A percentile compares a stretch with the other conserved stretches of the same genome.
Conservation (phyloP, 2,113 vertebrate species). For the Phrynosoma platyrhinos region DNA sequence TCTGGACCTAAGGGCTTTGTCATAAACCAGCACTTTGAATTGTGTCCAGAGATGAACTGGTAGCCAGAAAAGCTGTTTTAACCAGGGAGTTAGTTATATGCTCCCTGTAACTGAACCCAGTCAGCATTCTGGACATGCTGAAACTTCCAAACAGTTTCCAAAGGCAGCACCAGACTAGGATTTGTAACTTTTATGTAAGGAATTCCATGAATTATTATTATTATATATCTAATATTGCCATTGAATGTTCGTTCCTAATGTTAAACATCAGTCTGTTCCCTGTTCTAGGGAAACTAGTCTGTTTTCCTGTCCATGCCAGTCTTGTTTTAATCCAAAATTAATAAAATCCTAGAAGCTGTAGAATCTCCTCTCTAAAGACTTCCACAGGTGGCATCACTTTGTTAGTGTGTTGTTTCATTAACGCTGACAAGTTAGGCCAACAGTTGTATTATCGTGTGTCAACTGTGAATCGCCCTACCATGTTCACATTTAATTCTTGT, state of each 20-base stretch:
- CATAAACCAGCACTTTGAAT: no score
- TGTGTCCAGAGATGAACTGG: no score
- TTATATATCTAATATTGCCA: neutral
- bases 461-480: conserved; percentile 81
- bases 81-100: no score
- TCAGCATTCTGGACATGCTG: no score
- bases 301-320: neutral
- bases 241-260: neutral
- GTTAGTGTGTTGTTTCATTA: conserved; percentile 77
- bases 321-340: conserved; percentile 4
- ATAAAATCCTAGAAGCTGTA: neutral
- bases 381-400: conserved; percentile 72
- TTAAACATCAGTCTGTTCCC: neutral
- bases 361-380: conserved; percentile 35
- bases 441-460: conserved; percentile 78
- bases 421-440: conserved; percentile 78
- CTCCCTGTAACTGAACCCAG: no score
- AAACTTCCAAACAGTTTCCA: no score
- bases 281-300: neutral
- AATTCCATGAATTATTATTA: neutral
- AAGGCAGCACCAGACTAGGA: neutral
- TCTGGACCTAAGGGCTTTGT: no score
- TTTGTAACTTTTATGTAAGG: conserved; percentile 1
- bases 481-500: conserved; percentile 78
- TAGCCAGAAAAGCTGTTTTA: no score